Evolutionary conservation across 1,140 invertebrate genomes (phyloP).

Genomic region (Ephestia elutella): DNA sequence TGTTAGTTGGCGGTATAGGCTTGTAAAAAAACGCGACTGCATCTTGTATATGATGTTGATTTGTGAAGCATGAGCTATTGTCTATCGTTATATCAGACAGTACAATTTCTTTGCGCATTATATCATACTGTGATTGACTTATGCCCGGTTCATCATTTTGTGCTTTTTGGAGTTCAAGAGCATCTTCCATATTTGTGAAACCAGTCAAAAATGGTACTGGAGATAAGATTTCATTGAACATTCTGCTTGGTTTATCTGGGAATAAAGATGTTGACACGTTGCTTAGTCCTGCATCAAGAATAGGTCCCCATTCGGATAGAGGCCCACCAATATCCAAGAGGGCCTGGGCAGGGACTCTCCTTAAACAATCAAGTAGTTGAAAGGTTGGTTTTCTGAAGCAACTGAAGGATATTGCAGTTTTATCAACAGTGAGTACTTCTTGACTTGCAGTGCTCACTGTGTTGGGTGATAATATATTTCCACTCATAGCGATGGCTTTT

Average conservation of each 20-base stretch:
- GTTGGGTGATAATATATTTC: conserved; percentile 78
- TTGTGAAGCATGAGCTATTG: conserved; percentile 80
- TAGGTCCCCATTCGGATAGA: conserved; percentile 82
- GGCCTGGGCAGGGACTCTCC: conserved; percentile 75
- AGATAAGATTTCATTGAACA: conserved; percentile 76
- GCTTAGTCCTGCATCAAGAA: conserved; percentile 81
- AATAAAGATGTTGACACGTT: conserved; percentile 80
- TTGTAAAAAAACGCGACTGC: conserved; percentile 84
- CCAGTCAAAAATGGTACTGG: conserved; percentile 83
- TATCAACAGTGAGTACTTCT: conserved; percentile 74
- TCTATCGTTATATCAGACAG: conserved; percentile 75
- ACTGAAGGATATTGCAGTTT: conserved; percentile 78
- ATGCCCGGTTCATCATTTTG: conserved; percentile 74
- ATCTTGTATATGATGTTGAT: conserved; percentile 81
- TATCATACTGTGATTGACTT: conserved; percentile 75
- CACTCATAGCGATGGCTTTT: conserved; percentile 79
- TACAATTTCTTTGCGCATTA: conserved; percentile 77
- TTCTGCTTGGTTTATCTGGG: conserved; percentile 76
- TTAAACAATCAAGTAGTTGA: conserved; percentile 80
- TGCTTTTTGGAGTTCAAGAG: conserved; percentile 75
- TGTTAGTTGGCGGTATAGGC: conserved; percentile 77
- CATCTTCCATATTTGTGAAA: conserved; percentile 86
- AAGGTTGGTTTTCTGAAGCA: conserved; percentile 79
- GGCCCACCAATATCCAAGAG: conserved; percentile 78
- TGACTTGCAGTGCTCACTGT: conserved; percentile 74